Evolutionary conservation across 2,113 vertebrate species (phyloP).

Genomic region (Anolis carolinensis): DNA sequence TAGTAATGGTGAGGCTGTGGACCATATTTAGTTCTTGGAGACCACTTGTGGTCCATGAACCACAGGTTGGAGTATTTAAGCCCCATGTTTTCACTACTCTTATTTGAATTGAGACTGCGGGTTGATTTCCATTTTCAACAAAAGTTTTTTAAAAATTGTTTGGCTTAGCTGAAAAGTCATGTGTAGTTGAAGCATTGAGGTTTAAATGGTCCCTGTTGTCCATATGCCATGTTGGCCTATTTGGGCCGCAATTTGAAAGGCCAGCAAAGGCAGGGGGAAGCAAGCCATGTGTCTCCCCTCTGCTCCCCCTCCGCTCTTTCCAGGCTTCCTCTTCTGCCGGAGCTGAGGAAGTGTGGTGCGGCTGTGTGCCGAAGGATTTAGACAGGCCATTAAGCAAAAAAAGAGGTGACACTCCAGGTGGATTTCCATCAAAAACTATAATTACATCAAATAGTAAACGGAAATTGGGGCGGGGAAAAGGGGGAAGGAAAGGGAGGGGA

Average conservation of each 20-base stretch:
- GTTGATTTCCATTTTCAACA: no score
- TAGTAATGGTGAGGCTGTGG: no score
- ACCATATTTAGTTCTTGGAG: no score
- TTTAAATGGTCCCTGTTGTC: no score
- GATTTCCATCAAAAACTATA: slow-evolving; percentile 76
- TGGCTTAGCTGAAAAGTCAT: no score
- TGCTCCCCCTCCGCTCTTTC: neutral
- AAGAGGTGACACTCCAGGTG: slow-evolving; percentile 51
- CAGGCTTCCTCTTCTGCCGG: slow-evolving; percentile 55
- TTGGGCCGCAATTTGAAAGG: neutral
- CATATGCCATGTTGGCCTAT: neutral
- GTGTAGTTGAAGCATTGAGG: no score
- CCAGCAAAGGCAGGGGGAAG: neutral
- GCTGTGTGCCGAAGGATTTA: slow-evolving; percentile 68
- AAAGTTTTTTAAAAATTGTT: neutral
- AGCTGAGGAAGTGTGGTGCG: slow-evolving; percentile 41
- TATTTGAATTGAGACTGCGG: no score
- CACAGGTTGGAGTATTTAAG: no score
- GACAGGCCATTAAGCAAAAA: slow-evolving; percentile 68
- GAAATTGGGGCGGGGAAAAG: slow-evolving; percentile 60
- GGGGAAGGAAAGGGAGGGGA: slow-evolving; percentile 2
- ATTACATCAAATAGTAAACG: slow-evolving; percentile 75
- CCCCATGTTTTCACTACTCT: no score
- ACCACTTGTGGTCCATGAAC: no score
- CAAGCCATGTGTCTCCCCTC: no score